A percentile compares a stretch with the other conserved stretches of the same genome.
Conservation (phyloP, 2,888 invertebrate genomes). For the Ceramica pisi region DNA sequence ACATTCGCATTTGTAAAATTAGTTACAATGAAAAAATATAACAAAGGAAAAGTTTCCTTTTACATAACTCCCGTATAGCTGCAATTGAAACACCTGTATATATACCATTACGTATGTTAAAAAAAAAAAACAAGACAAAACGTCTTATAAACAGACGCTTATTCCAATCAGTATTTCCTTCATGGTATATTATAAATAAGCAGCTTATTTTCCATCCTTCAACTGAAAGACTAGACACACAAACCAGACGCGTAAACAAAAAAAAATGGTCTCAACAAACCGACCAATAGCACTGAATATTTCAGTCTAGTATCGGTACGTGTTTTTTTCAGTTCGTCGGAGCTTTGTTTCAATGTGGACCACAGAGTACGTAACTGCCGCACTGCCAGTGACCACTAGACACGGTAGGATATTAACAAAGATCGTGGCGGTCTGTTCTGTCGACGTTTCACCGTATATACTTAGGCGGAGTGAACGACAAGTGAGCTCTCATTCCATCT, state of each 20-base stretch:
- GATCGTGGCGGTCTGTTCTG: too few relatives aligned
- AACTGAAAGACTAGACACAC: slow-evolving; percentile 31
- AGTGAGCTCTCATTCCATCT: too few relatives aligned
- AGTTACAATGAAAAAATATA: too few relatives aligned
- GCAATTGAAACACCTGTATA: neutral
- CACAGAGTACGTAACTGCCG: neutral
- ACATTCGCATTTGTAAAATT: too few relatives aligned
- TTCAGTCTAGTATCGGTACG: slow-evolving; percentile 60
- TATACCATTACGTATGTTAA: too few relatives aligned
- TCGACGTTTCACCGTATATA: too few relatives aligned
- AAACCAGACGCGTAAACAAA: slow-evolving; percentile 33
- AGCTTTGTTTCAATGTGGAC: slow-evolving; percentile 63
- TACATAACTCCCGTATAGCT: neutral
- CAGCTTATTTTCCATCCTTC: slow-evolving; percentile 24
- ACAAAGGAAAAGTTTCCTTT: neutral
- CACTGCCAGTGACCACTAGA: neutral
- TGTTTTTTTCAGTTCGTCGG: slow-evolving; percentile 65
- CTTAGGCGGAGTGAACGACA: too few relatives aligned
- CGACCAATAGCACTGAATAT: slow-evolving; percentile 51
- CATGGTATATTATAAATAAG: neutral
- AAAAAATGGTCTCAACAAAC: slow-evolving; percentile 19
- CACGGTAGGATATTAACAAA: too few relatives aligned
- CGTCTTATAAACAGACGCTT: neutral
- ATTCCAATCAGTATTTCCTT: neutral
- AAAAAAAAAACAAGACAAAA: neutral